Evolutionary conservation across 2,797 vertebrate species (phyloP).

Genomic region (Chelmon rostratus): DNA sequence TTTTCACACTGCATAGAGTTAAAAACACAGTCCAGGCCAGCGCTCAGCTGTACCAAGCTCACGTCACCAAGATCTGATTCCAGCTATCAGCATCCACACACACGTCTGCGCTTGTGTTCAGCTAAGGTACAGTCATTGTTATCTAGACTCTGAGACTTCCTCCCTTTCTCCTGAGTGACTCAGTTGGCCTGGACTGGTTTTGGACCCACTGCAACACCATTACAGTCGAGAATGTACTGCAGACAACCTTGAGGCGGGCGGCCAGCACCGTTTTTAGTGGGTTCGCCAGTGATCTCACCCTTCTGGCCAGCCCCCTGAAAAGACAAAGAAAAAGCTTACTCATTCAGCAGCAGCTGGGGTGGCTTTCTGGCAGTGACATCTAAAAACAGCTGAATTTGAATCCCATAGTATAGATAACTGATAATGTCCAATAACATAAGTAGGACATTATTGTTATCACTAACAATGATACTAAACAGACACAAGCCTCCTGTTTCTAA

Average conservation of each 20-base stretch:
- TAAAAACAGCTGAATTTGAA: background rate
- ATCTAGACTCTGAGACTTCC: slow-evolving; percentile 51
- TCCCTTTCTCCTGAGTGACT: slow-evolving; percentile 45
- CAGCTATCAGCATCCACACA: slow-evolving; percentile 83
- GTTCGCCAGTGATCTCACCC: slow-evolving; percentile 85
- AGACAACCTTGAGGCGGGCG: slow-evolving; percentile 97
- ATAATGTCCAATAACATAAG: background rate
- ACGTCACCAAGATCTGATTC: slow-evolving; percentile 80
- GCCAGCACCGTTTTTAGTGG: slow-evolving; percentile 88
- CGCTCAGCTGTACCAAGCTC: slow-evolving; percentile 79
- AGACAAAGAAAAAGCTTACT: slow-evolving; percentile 5
- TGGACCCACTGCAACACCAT: slow-evolving; percentile 96
- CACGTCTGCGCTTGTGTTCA: slow-evolving; percentile 87
- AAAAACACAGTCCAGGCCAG: slow-evolving; percentile 95
- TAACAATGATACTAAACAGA: background rate
- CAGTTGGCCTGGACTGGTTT: slow-evolving; percentile 94
- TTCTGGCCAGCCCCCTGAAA: slow-evolving; percentile 90
- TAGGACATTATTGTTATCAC: background rate
- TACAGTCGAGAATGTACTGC: slow-evolving; percentile 99
- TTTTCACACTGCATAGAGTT: slow-evolving; percentile 95
- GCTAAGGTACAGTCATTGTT: slow-evolving; percentile 78
- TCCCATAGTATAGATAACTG: background rate
- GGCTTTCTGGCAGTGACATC: background rate
- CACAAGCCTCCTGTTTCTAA: background rate
- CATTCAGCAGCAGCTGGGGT: background rate